Evolutionary conservation across 2,797 vertebrate genomes (phyloP).

Genomic region (Acrossocheilus wenchowensis): DNA sequence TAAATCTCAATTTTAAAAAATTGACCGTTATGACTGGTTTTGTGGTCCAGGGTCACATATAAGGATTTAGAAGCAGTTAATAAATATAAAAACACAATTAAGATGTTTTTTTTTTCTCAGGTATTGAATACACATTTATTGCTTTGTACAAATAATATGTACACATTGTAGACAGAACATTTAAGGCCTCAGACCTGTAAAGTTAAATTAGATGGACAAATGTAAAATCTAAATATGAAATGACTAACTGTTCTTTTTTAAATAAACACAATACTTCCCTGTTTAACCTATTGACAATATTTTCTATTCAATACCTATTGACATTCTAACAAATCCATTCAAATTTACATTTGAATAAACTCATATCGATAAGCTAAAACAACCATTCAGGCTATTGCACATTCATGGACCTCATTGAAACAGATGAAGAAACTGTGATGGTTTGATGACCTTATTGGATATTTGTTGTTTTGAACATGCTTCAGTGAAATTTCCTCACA

Average conservation of each 20-base stretch:
- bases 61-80: not conserved
- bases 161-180: conserved; percentile 51
- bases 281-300: conserved; percentile 6
- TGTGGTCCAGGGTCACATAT: not conserved
- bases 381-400: conserved; percentile 6
- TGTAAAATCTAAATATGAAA: not conserved
- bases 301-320: not conserved
- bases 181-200: conserved; percentile 42
- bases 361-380: not conserved
- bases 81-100: conserved; percentile 3
- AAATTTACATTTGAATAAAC: conserved; percentile 1
- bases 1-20: too few species aligned
- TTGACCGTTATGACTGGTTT: not conserved
- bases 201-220: not conserved
- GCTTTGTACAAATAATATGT: conserved; percentile 67
- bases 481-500: conserved; percentile 1
- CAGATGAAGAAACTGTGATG: conserved; percentile 2
- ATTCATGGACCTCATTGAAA: not conserved
- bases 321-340: not conserved
- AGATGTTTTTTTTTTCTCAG: conserved; percentile 36
- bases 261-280: not conserved
- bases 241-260: not conserved
- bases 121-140: conserved; percentile 65
- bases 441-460: not conserved
- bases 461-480: not conserved